Evolutionary conservation across 1,140 invertebrate species (phyloP), one percentile per base, ranked within the genome.

Genomic region (Rhizoglyphus robini): DNA sequence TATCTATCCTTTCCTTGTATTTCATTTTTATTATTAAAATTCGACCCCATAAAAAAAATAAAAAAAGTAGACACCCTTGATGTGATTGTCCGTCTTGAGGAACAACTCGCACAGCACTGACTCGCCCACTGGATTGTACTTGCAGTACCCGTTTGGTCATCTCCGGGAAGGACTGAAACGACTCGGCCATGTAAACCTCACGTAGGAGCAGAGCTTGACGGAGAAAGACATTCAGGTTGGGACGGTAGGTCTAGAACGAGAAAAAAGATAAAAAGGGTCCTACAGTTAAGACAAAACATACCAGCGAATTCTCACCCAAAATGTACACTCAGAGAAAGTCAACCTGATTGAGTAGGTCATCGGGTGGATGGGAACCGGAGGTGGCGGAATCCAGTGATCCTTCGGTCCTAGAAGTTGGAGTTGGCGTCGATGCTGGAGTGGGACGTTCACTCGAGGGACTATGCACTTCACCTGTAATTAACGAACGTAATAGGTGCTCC

Each of bases 61-160:
- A n/a, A n/a, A n/a, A n/a, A n/a, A n/a, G 76, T 96, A 99, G 79
- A 86, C 91, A 23, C 96, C 96, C 67, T 89, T 85, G 70, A 95
- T 82, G 74, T 90, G 89, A 78, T 99, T 99, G 74, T 99, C 95
- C 0, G 95, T 98, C 79, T 99, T 99, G 13, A 99, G 83, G 76
- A 99, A 99, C 11, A 99, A 93, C 77, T 99, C 96, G 25, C 96
- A 76, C 0, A 99, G 80, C 62, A 90, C 80, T 71, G 89, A 94
- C 75, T 99, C 93, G 0, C 96, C 96, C 72, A 99, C 93, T 0
- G 96, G 96, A 80, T 99, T 99, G 75, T 99, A 99, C 77, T 99
- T 99, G 1, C 36, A 20, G 4, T 1, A 13, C 4, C 38, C 59
- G 11, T 30, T 47, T 5, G 0, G 89, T 90, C 60, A 90, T 88